Percentiles rank a stretch among this genome's conserved stretches.
These are phyloP conservation scores for Ptychochromis oligacanthus DNA, from an alignment of 2,113 vertebrate genomes.

Conservation along the genomic window DNA sequence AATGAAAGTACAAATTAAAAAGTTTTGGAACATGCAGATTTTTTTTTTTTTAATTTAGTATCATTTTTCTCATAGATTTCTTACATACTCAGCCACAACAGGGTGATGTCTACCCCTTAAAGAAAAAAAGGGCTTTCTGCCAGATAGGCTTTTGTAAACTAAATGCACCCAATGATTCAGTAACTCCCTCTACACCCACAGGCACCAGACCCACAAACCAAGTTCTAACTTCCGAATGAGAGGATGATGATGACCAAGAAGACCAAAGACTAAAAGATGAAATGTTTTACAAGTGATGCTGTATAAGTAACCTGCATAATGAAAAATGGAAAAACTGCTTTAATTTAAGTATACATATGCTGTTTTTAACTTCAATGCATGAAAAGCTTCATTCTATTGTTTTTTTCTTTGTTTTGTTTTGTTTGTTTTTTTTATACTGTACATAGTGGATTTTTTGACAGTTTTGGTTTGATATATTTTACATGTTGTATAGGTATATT, in stretches of 20 bases:
- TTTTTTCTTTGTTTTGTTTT: too few relatives aligned
- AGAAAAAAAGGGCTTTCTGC: too few relatives aligned
- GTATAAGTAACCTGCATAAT: neutral
- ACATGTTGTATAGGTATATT: slow-evolving; percentile 34
- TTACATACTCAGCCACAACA: too few relatives aligned
- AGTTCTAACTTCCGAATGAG: slow-evolving; percentile 47
- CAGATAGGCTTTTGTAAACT: too few relatives aligned
- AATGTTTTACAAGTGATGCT: neutral
- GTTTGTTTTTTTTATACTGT: slow-evolving; percentile 61
- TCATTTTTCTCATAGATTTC: too few relatives aligned
- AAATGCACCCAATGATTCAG: too few relatives aligned
- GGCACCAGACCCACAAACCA: slow-evolving; percentile 64
- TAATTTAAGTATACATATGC: slow-evolving; percentile 10
- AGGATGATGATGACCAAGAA: neutral
- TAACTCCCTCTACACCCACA: too few relatives aligned
- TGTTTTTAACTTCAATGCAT: slow-evolving; percentile 16
- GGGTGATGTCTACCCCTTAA: too few relatives aligned
- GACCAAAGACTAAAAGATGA: neutral
- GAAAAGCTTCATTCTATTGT: neutral
- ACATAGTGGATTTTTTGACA: slow-evolving; percentile 50
- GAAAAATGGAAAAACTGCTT: neutral
- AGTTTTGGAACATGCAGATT: too few relatives aligned
- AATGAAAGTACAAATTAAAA: too few relatives aligned
- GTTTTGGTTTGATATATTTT: slow-evolving; percentile 35
- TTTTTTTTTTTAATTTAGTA: too few relatives aligned